Evolutionary conservation across 2,113 vertebrate genomes (phyloP), one percentile per base, ranked within the genome.

Genomic region (Bufo bufo): DNA sequence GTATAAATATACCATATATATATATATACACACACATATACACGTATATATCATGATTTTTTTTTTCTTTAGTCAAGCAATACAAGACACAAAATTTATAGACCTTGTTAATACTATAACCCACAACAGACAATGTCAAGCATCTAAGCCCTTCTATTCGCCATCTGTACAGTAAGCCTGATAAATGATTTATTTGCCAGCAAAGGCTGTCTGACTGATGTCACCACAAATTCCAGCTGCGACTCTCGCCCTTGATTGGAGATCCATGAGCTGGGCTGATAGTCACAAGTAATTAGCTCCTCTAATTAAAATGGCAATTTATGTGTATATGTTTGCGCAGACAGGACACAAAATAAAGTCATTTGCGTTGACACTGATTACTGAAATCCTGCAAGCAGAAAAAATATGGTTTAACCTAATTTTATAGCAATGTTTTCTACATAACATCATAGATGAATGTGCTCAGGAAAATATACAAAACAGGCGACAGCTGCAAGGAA

Each of bases 131-230:
- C 93, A 91, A 94, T 92, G 93, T 84, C 89, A 90, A 91, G 88
- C 52, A 91, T 87, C 90, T 88, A 78, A 91, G 89, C 86, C 89
- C 89, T 91, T 90, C 89, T 90, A 90, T 88, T 63, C 89, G 90
- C 92, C 95, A 96, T 93, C 93, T 95, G 93, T 92, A 96, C 91
- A 93, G 90, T 93, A 95, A 93, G 90, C 91, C 93, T 92, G 94
- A 94, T 89, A 95, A 95, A 94, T 90, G 86, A 89, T 87, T 92
- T 90, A 91, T 77, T 91, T 82, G 63, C 78, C 88, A 77, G 50
- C 66, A 87, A 47, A 89, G 85, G 81, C 69, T 77, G 85, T 65
- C 71, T 83, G 84, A 89, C 87, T 84, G 72, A 78, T 89, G 87
- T 78, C 87, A 89, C 72, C 72, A 52, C 49, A 45, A 77, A 50